A percentile compares a stretch with the other conserved stretches of the same genome.
These are phyloP conservation scores for Danio tinwini DNA, from an alignment of 2,797 vertebrate genomes.

Conservation along the genomic window DNA sequence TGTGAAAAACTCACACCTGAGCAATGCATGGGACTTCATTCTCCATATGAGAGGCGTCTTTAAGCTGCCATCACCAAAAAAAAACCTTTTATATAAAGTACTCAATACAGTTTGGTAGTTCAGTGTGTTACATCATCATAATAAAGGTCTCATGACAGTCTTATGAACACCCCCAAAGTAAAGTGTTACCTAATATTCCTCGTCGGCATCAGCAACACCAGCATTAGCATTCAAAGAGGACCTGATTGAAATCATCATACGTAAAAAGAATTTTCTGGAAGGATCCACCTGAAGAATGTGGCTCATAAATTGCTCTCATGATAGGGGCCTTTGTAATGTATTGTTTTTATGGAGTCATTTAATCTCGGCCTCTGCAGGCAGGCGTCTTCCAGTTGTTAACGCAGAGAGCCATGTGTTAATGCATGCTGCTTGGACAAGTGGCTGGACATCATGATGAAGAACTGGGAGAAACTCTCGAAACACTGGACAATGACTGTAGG, in stretches of 20 bases:
- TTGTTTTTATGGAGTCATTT: constrained; percentile 9
- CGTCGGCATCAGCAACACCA: neutral
- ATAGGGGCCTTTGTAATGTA: constrained; percentile 12
- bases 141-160: too few relatives aligned
- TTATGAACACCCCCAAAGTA: too few relatives aligned
- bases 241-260: neutral
- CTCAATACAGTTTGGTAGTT: too few relatives aligned
- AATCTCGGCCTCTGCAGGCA: constrained; percentile 15
- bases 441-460: neutral
- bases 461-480: neutral
- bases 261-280: neutral
- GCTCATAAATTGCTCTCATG: neutral
- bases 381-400: neutral
- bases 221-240: neutral
- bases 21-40: too few relatives aligned
- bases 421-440: constrained; percentile 22
- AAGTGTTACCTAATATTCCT: neutral
- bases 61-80: too few relatives aligned
- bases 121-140: too few relatives aligned
- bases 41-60: too few relatives aligned
- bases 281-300: neutral
- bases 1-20: too few relatives aligned
- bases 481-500: neutral
- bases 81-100: too few relatives aligned
- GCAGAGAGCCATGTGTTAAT: neutral